Conservation (phyloP, 1,140 invertebrate genomes). For the Gonatopus flavifemur region DNA sequence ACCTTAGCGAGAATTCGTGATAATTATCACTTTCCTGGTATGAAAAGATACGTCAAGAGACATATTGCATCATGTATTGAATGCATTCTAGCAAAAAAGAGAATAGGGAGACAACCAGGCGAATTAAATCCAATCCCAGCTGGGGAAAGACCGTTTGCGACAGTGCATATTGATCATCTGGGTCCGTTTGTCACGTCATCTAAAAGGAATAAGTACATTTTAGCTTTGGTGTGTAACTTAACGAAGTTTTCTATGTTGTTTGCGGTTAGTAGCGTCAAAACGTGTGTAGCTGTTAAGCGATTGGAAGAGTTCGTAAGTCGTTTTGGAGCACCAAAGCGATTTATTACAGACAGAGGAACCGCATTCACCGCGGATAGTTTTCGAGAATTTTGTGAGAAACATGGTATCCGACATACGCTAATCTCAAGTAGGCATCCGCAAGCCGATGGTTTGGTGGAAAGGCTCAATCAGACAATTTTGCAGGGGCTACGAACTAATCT, state of each 20-base stretch:
- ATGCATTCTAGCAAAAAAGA: not conserved
- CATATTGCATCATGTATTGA: not conserved
- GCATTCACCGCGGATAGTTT: constrained; percentile 28
- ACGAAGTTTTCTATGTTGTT: constrained; percentile 39
- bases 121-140: constrained; percentile 34
- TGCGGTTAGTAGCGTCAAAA: constrained; percentile 27
- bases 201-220: constrained; percentile 24
- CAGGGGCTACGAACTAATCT: too few relatives aligned
- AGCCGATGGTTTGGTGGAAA: too few relatives aligned
- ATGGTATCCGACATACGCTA: too few relatives aligned
- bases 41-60: constrained; percentile 5
- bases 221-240: constrained; percentile 31
- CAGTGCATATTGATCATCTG: constrained; percentile 37
- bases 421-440: too few relatives aligned
- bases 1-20: not conserved
- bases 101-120: constrained; percentile 21
- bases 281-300: constrained; percentile 10
- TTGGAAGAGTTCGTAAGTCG: constrained; percentile 14
- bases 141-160: constrained; percentile 35
- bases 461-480: too few relatives aligned
- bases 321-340: constrained; percentile 31
- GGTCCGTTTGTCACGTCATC: constrained; percentile 26
- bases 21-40: constrained; percentile 13
- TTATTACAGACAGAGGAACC: constrained; percentile 41
- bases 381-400: constrained; percentile 10